A percentile compares a stretch with the other conserved stretches of the same genome.
These are phyloP conservation scores for Strigamia maritima DNA, from an alignment of 2,888 invertebrate species.

Conservation along the genomic window DNA sequence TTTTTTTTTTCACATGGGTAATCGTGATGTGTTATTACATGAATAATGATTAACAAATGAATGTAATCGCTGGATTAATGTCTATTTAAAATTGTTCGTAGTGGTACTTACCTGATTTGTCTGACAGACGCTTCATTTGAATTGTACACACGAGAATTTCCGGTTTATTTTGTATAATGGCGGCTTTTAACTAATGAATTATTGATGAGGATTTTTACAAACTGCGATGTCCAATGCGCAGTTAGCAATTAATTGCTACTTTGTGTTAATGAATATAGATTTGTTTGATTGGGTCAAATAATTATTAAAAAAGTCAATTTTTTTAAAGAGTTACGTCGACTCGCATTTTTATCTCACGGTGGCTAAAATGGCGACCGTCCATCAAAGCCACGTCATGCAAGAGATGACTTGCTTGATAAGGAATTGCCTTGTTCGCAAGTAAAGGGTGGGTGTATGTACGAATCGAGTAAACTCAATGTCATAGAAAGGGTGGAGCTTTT, in stretches of 20 bases:
- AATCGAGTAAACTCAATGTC: background rate
- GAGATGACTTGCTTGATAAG: constrained; percentile 15
- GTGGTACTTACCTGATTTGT: constrained; percentile 15
- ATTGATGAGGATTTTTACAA: constrained; percentile 10
- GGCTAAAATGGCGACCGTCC: constrained; percentile 6
- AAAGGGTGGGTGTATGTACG: background rate
- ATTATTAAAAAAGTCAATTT: background rate
- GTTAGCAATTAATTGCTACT: background rate
- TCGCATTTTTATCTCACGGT: background rate
- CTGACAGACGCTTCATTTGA: constrained; percentile 10
- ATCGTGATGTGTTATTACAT: background rate
- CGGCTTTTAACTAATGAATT: constrained; percentile 5
- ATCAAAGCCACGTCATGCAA: background rate
- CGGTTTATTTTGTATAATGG: constrained; percentile 10
- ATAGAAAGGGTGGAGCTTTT: background rate
- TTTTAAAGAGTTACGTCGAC: background rate
- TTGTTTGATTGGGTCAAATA: background rate
- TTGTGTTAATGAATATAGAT: background rate
- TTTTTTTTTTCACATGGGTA: background rate
- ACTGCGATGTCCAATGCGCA: background rate
- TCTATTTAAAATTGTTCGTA: background rate
- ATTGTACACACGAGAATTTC: constrained; percentile 9
- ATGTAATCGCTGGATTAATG: background rate
- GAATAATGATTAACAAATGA: constrained; percentile 9
- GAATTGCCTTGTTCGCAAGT: constrained; percentile 5